Evolutionary conservation across 2,113 vertebrate genomes (phyloP).

Genomic region (Pteruthius melanotis): DNA sequence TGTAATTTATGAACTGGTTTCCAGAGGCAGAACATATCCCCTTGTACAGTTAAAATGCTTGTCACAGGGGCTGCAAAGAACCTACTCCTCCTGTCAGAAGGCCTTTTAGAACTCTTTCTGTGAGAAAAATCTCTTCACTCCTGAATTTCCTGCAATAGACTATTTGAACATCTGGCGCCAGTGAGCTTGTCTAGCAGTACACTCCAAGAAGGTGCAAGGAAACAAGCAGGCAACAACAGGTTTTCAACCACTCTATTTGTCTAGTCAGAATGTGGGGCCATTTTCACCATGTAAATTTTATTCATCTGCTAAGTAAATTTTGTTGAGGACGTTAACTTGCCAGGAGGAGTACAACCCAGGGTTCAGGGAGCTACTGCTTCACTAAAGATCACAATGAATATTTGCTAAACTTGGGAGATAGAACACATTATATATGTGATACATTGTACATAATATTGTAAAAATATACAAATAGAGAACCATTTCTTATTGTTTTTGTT

Average conservation of each 20-base stretch:
- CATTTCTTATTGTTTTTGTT: not conserved
- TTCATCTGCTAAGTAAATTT: not conserved
- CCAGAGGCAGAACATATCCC: not conserved
- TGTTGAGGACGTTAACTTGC: not conserved
- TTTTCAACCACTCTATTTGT: not conserved
- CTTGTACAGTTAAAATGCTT: not conserved
- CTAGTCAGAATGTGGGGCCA: not conserved
- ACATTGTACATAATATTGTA: accelerated
- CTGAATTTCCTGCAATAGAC: not conserved
- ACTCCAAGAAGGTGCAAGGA: not conserved
- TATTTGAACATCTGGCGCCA: not conserved
- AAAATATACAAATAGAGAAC: not conserved
- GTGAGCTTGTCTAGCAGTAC: too few relatives aligned
- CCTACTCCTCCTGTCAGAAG: not conserved
- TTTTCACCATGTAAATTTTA: not conserved
- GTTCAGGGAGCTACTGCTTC: not conserved
- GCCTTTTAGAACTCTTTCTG: not conserved
- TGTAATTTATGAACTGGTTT: not conserved
- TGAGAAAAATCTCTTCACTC: not conserved
- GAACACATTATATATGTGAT: not conserved
- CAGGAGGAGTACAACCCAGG: not conserved
- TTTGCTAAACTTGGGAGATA: not conserved
- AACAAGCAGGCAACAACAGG: not conserved
- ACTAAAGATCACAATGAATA: not conserved
- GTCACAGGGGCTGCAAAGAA: not conserved